Percentiles rank a stretch among this genome's conserved stretches.
Evolutionary conservation across 2,797 vertebrate genomes (phyloP).

Genomic region (Argya squamiceps): DNA sequence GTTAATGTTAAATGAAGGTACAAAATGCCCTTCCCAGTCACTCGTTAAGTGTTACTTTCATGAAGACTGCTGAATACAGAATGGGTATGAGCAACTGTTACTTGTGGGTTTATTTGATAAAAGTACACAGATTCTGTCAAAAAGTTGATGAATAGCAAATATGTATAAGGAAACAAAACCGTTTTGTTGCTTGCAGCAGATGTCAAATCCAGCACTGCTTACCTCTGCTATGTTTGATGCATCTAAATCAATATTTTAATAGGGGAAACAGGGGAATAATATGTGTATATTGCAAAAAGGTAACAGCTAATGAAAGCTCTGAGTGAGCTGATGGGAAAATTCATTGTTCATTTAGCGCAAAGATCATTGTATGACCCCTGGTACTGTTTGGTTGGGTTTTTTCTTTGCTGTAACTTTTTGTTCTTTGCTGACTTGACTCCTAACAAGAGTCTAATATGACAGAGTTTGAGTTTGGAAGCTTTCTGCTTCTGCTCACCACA

Average conservation of each 20-base stretch:
- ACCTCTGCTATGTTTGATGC: fast-evolving
- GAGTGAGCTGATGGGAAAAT: not conserved
- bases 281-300: fast-evolving
- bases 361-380: not conserved
- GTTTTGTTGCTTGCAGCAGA: not conserved
- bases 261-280: not conserved
- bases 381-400: not conserved
- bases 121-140: not conserved
- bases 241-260: not conserved
- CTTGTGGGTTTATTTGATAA: not conserved
- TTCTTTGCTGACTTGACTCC: constrained; percentile 44
- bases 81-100: not conserved
- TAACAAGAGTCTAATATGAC: constrained; percentile 16
- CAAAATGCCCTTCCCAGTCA: not conserved
- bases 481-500: constrained; percentile 27
- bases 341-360: not conserved
- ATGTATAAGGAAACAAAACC: fast-evolving
- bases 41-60: not conserved
- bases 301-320: not conserved
- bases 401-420: constrained; percentile 31
- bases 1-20: not conserved
- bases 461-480: constrained; percentile 39
- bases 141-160: not conserved
- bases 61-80: not conserved
- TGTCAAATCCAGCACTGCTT: not conserved